These are phyloP conservation scores for Cheiracanthium punctorium DNA, from an alignment of 2,888 invertebrate species.

Conservation along the genomic window DNA sequence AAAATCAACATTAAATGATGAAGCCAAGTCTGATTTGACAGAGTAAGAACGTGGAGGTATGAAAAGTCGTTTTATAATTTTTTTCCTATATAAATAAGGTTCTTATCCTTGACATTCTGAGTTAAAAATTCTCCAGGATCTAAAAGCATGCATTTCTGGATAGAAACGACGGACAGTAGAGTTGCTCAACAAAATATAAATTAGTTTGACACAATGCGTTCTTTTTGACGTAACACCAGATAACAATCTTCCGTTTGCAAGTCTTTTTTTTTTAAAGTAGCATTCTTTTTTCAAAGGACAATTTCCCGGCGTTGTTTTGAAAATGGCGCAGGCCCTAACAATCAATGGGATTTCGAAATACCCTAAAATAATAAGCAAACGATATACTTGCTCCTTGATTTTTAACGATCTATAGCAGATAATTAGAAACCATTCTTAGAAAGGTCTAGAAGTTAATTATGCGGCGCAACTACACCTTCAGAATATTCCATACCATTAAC, in stretches of 20 bases:
- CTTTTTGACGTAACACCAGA: conserved; percentile 59
- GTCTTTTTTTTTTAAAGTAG: background rate
- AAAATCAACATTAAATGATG: background rate
- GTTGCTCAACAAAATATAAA: conserved; percentile 61
- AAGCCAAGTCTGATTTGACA: background rate
- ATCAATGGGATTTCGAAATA: conserved; percentile 44
- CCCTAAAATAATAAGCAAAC: conserved; percentile 35
- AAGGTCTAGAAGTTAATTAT: conserved; percentile 58
- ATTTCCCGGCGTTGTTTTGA: conserved; percentile 17
- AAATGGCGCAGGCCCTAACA: conserved; percentile 50
- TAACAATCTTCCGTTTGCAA: conserved; percentile 66
- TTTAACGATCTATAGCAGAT: conserved; percentile 55
- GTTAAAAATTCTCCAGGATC: conserved; percentile 30
- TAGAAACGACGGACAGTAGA: conserved; percentile 41
- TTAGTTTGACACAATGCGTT: conserved; percentile 48
- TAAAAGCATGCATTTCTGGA: conserved; percentile 38
- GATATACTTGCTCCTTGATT: conserved; percentile 44
- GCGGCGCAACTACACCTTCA: conserved; percentile 7
- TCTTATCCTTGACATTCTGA: conserved; percentile 60
- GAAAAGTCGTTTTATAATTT: background rate
- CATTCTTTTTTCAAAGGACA: background rate
- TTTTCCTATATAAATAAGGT: background rate
- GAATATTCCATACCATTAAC: conserved; percentile 31
- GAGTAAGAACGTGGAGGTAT: background rate
- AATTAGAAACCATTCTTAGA: conserved; percentile 46